phyloP scores from a whole-genome alignment of 2,113 vertebrate species.

The Papio anubis region DNA sequence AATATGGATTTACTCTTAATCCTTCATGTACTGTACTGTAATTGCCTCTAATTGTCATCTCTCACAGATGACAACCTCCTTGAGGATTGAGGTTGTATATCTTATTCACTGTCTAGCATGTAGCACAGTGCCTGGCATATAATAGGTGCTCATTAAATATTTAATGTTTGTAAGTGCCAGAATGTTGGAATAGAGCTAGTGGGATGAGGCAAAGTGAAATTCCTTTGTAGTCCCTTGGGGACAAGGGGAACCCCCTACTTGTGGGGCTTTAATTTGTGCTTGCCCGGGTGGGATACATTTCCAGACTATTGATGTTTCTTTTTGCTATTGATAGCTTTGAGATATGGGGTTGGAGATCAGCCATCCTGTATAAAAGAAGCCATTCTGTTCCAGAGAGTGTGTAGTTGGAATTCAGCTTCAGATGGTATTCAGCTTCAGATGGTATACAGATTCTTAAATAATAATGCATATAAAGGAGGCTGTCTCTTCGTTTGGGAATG shows the following conservation, averaged over 20 bases:
- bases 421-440: neutral
- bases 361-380: neutral
- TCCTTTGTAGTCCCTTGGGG: neutral
- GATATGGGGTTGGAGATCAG: neutral
- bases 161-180: neutral
- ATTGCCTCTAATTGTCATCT: neutral
- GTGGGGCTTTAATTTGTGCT: neutral
- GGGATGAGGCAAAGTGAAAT: neutral
- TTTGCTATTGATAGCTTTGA: neutral
- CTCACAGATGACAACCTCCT: neutral
- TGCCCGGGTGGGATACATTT: neutral
- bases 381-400: constrained; percentile 1
- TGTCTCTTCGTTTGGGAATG: neutral
- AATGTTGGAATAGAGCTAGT: constrained; percentile 3
- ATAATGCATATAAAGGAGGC: neutral
- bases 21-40: neutral
- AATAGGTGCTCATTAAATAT: constrained; percentile 4
- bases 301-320: neutral
- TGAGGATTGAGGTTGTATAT: neutral
- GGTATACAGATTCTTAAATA: neutral
- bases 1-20: neutral
- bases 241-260: neutral
- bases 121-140: neutral
- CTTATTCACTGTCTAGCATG: neutral
- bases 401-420: constrained; percentile 25